Evolutionary conservation across 2,113 vertebrate genomes (phyloP).

Genomic region (Haemorhous mexicanus): DNA sequence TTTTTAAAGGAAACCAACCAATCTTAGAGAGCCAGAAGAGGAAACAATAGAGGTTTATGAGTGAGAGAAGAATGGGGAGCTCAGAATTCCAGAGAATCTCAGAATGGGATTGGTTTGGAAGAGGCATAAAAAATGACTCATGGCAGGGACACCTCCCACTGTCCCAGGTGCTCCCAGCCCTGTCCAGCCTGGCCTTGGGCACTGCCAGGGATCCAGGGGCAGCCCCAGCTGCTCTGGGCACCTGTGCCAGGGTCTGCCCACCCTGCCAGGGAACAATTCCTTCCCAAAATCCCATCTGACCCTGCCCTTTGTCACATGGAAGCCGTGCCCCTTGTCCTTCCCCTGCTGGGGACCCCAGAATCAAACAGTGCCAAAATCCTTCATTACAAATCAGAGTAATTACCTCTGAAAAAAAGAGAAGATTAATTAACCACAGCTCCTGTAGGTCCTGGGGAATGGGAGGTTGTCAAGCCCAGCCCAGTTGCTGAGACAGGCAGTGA

Average conservation of each 20-base stretch:
- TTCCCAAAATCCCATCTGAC: neutral
- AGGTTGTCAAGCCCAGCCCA: neutral
- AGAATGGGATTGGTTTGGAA: too few species aligned
- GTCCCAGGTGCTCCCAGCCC: neutral
- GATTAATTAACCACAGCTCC: neutral
- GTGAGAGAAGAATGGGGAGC: neutral
- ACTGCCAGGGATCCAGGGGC: neutral
- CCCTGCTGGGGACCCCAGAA: rapidly evolving
- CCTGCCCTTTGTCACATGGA: neutral
- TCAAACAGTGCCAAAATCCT: neutral
- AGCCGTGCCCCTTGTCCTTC: neutral
- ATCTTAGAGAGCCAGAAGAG: neutral
- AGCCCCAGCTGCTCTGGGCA: neutral
- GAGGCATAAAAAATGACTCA: neutral
- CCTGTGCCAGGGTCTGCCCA: neutral
- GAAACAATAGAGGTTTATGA: neutral
- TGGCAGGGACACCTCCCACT: neutral
- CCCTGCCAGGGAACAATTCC: rapidly evolving
- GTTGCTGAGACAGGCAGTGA: neutral
- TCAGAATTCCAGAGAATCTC: neutral
- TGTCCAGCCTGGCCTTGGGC: neutral
- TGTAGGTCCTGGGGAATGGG: neutral
- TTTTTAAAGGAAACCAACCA: neutral
- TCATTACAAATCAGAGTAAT: neutral
- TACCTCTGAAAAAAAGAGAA: neutral